A percentile compares a stretch with the other conserved stretches of the same genome.
Conservation (phyloP, 2,113 vertebrate genomes). For the Equus przewalskii region DNA sequence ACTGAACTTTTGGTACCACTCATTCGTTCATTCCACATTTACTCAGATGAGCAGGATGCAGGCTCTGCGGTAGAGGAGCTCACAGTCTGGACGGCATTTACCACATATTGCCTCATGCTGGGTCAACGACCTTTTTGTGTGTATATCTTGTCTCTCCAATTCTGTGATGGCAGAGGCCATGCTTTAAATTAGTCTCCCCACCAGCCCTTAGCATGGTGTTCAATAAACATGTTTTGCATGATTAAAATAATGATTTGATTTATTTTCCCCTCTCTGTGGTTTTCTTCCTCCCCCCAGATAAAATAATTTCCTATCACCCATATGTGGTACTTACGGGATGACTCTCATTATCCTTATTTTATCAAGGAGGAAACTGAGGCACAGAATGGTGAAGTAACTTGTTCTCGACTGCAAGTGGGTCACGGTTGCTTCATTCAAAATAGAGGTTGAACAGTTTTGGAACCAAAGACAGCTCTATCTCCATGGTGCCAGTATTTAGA, state of each 20-base stretch:
- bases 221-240: background rate
- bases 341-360: conserved; percentile 30
- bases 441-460: conserved; percentile 47
- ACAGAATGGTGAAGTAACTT: conserved; percentile 21
- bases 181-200: background rate
- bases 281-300: conserved; percentile 11
- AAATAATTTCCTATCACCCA: conserved; percentile 4
- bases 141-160: background rate
- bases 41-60: background rate
- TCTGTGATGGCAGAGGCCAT: background rate
- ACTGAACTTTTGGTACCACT: background rate
- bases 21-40: conserved; percentile 23
- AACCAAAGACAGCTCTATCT: conserved; percentile 44
- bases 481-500: background rate
- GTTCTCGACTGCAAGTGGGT: conserved; percentile 49
- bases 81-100: background rate
- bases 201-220: conserved; percentile 13
- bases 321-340: background rate
- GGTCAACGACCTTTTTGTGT: background rate
- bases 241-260: conserved; percentile 37
- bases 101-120: background rate
- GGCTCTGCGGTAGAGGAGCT: background rate
- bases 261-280: background rate
- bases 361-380: conserved; percentile 49
- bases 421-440: conserved; percentile 51